A percentile compares a stretch with the other conserved stretches of the same genome.
phyloP scores from a whole-genome alignment of 2,888 invertebrate genomes.

The Hoplodrina ambigua region DNA sequence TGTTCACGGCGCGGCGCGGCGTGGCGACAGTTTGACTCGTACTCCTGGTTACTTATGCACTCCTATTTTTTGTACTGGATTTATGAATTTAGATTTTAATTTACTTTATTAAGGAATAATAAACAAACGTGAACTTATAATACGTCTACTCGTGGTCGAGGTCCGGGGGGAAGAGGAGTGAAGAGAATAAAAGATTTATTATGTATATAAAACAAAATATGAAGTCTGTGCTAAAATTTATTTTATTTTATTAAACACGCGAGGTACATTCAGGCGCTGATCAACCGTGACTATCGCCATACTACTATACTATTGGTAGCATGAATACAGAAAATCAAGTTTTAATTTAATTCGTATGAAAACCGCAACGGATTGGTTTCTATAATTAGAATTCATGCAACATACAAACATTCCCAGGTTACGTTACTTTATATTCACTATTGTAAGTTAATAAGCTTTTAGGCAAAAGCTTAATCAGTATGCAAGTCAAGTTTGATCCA shows the following conservation, averaged over 20 bases:
- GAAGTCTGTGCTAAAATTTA: no score
- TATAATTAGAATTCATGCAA: constrained; percentile 27
- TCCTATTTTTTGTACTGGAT: no score
- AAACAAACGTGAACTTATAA: no score
- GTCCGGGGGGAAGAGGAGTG: no score
- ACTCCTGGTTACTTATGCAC: no score
- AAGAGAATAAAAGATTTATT: no score
- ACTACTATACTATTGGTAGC: background rate
- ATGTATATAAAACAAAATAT: no score
- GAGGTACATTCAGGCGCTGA: background rate
- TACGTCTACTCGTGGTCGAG: no score
- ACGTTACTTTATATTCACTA: constrained; percentile 36
- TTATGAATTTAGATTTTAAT: no score
- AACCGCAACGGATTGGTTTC: background rate
- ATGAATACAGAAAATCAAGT: constrained; percentile 1
- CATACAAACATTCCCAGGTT: constrained; percentile 19
- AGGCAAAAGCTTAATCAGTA: constrained; percentile 27
- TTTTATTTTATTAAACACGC: background rate
- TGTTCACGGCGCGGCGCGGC: no score
- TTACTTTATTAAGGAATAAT: no score
- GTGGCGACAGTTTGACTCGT: no score
- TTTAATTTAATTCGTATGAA: constrained; percentile 4
- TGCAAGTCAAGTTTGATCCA: constrained; percentile 26
- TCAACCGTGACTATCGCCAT: constrained; percentile 32
- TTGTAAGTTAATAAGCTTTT: constrained; percentile 45